phyloP scores from a whole-genome alignment of 2,888 invertebrate genomes.

The Tetragnatha montana region DNA sequence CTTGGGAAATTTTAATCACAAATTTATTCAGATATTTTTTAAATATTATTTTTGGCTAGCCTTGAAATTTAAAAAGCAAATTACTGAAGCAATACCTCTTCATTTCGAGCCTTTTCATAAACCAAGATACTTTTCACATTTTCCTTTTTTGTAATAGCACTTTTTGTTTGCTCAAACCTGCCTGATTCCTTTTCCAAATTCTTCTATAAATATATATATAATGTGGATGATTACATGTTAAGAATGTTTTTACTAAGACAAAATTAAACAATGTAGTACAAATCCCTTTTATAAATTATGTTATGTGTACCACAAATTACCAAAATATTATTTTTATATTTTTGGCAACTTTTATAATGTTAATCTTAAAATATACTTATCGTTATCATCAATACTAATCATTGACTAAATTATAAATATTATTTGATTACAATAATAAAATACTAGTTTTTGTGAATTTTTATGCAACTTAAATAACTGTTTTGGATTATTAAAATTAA shows the following conservation, averaged over 20 bases:
- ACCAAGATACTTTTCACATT: slow-evolving; percentile 32
- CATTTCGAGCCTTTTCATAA: slow-evolving; percentile 45
- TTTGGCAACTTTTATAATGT: no score
- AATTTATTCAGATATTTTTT: no score
- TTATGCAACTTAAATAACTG: no score
- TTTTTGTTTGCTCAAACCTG: slow-evolving; percentile 34
- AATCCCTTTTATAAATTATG: background rate
- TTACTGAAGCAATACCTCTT: slow-evolving; percentile 35
- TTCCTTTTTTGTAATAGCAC: slow-evolving; percentile 31
- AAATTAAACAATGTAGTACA: background rate
- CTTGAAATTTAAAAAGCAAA: background rate
- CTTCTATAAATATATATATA: slow-evolving; percentile 26
- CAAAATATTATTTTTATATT: no score
- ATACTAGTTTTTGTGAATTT: no score
- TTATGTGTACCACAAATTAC: background rate
- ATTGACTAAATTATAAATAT: no score
- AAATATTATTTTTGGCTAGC: no score
- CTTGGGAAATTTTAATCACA: no score
- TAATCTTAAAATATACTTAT: no score
- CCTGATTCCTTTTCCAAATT: slow-evolving; percentile 33
- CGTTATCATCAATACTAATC: no score
- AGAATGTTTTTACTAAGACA: background rate
- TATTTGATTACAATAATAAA: no score
- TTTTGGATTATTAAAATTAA: no score
- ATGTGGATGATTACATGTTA: background rate